phyloP scores from a whole-genome alignment of 2,113 vertebrate species.

The Toxotes chatareus region DNA sequence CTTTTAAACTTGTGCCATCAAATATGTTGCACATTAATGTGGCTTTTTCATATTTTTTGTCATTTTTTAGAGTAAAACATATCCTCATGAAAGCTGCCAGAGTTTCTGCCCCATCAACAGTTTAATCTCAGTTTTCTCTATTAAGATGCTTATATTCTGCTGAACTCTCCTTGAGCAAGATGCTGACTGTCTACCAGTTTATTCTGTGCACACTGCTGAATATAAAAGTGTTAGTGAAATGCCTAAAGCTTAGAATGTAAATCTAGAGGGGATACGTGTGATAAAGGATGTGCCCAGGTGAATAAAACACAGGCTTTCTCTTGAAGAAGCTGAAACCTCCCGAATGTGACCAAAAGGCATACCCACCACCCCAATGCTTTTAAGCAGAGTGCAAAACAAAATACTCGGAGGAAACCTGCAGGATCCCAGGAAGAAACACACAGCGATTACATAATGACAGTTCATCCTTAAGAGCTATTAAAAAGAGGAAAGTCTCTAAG shows the following conservation, averaged over 20 bases:
- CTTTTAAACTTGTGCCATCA: too few species aligned
- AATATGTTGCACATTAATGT: too few species aligned
- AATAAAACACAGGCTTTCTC: conserved; percentile 39
- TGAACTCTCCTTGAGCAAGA: conserved; percentile 2
- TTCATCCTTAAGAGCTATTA: conserved; percentile 63
- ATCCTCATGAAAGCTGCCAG: not conserved
- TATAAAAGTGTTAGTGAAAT: conserved; percentile 15
- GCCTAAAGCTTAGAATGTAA: conserved; percentile 49
- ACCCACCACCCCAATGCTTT: conserved; percentile 27
- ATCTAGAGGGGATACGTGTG: conserved; percentile 18
- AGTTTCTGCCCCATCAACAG: not conserved
- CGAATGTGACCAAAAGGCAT: conserved; percentile 53
- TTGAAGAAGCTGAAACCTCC: conserved; percentile 35
- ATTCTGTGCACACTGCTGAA: not conserved
- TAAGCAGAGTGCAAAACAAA: conserved; percentile 53
- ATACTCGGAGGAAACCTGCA: conserved; percentile 57
- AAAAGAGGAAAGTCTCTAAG: conserved; percentile 57
- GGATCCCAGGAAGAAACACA: conserved; percentile 49
- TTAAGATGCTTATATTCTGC: not conserved
- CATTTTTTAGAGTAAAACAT: not conserved
- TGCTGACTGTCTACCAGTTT: not conserved
- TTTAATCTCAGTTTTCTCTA: conserved; percentile 8
- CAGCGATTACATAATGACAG: conserved; percentile 65
- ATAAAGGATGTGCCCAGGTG: conserved; percentile 41
- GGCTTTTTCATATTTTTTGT: not conserved